A percentile compares a stretch with the other conserved stretches of the same genome.
These are phyloP conservation scores for Salvator merianae DNA, from an alignment of 2,113 vertebrate genomes.

Conservation along the genomic window DNA sequence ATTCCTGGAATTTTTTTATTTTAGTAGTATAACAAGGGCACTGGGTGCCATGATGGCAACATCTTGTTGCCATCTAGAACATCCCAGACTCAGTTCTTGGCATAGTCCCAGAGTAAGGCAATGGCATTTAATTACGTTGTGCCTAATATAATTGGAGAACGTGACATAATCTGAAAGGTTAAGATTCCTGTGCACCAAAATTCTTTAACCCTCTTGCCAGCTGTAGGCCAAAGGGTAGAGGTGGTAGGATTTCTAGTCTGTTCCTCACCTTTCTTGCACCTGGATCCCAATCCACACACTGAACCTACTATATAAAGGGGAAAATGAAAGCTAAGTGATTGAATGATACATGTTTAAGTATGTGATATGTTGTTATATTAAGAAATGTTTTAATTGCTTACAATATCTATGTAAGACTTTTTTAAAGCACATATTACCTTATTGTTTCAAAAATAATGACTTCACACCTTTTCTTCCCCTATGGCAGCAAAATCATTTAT, in stretches of 20 bases:
- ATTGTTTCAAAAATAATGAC: background rate
- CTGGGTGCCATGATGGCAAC: too few relatives aligned
- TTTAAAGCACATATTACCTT: background rate
- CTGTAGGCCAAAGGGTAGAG: too few relatives aligned
- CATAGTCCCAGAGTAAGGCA: too few relatives aligned
- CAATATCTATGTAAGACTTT: rapidly evolving
- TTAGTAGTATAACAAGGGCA: background rate
- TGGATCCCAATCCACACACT: too few relatives aligned
- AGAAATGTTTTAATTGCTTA: background rate
- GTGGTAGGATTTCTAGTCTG: too few relatives aligned
- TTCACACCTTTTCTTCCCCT: rapidly evolving
- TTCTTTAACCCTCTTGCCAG: too few relatives aligned
- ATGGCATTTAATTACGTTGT: too few relatives aligned
- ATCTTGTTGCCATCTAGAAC: too few relatives aligned
- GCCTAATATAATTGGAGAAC: background rate
- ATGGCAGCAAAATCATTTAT: background rate
- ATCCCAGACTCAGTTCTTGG: too few relatives aligned
- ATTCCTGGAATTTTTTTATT: background rate
- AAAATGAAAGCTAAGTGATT: too few relatives aligned
- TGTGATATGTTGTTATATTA: rapidly evolving
- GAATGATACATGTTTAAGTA: background rate
- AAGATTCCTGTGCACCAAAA: background rate
- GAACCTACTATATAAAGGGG: too few relatives aligned
- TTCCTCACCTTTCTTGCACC: too few relatives aligned
- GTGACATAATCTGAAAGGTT: background rate